Evolutionary conservation across 2,888 invertebrate genomes (phyloP).

Genomic region (Sarcophaga carnaria): DNA sequence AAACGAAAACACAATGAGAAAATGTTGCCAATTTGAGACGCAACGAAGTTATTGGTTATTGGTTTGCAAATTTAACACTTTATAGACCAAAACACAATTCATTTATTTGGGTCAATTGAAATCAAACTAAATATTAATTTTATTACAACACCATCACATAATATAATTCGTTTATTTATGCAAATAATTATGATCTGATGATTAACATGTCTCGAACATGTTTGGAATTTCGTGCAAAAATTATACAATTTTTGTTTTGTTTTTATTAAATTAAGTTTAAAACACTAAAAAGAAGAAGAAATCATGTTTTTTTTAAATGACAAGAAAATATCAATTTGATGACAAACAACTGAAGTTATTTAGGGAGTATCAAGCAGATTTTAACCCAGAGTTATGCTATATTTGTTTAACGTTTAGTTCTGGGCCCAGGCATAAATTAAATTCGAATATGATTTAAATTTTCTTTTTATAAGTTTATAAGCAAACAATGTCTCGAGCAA

Average conservation of each 20-base stretch:
- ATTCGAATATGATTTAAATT: no score
- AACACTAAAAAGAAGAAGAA: no score
- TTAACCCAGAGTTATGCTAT: no score
- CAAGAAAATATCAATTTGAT: no score
- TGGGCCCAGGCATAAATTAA: no score
- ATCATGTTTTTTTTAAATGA: no score
- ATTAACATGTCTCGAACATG: not conserved
- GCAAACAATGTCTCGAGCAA: no score
- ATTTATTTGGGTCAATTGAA: constrained; percentile 12
- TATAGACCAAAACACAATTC: constrained; percentile 22
- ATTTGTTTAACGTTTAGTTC: no score
- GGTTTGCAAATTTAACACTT: constrained; percentile 46
- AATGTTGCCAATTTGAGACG: not conserved
- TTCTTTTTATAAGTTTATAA: no score
- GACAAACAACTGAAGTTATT: no score
- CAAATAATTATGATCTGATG: not conserved
- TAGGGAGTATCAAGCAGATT: no score
- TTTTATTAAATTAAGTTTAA: no score
- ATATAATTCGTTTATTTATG: not conserved
- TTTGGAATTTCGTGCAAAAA: not conserved
- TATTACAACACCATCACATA: not conserved
- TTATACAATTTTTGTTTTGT: not conserved
- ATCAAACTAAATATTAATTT: not conserved
- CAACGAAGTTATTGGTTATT: constrained; percentile 6
- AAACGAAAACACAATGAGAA: not conserved